phyloP scores from a whole-genome alignment of 1,140 invertebrate genomes.

The Lordiphosa mommai region DNA sequence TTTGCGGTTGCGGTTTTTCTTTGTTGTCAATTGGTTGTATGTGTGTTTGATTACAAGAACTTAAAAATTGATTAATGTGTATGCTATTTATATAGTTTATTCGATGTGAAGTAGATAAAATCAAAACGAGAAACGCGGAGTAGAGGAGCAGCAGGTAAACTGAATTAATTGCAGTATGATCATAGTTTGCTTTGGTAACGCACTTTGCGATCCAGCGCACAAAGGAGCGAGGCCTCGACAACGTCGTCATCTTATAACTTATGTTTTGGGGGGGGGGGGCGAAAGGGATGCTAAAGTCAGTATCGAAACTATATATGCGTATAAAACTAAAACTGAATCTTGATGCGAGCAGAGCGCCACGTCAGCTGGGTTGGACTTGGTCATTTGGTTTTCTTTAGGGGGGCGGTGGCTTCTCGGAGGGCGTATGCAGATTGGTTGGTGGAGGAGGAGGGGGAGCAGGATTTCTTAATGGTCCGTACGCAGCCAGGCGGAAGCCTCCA shows the following conservation, averaged over 20 bases:
- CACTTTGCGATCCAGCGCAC: slow-evolving; percentile 56
- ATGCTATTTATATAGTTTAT: slow-evolving; percentile 65
- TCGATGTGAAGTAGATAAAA: slow-evolving; percentile 66
- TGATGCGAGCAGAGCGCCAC: slow-evolving; percentile 41
- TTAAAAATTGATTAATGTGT: slow-evolving; percentile 25
- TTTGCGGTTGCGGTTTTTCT: slow-evolving; percentile 7
- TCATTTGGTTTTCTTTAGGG: slow-evolving; percentile 1
- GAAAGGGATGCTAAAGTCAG: slow-evolving; percentile 8
- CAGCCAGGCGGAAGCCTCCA: slow-evolving; percentile 16
- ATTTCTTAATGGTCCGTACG: slow-evolving; percentile 21
- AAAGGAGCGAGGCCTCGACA: slow-evolving; percentile 36
- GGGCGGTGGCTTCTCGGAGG: slow-evolving; percentile 16
- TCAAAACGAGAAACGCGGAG: slow-evolving; percentile 57
- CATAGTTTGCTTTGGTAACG: slow-evolving; percentile 29
- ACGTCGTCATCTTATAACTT: slow-evolving; percentile 63
- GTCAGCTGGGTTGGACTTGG: slow-evolving; percentile 19
- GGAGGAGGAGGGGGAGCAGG: neutral
- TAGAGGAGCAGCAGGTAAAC: slow-evolving; percentile 53
- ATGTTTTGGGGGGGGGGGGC: slow-evolving; percentile 16
- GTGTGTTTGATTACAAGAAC: slow-evolving; percentile 26
- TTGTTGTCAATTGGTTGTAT: slow-evolving; percentile 22
- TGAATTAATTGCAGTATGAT: slow-evolving; percentile 5
- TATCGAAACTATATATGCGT: slow-evolving; percentile 18
- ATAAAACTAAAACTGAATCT: slow-evolving; percentile 46
- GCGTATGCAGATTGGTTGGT: neutral